These are phyloP conservation scores for Cydia splendana DNA, from an alignment of 1,140 invertebrate genomes.

Conservation along the genomic window DNA sequence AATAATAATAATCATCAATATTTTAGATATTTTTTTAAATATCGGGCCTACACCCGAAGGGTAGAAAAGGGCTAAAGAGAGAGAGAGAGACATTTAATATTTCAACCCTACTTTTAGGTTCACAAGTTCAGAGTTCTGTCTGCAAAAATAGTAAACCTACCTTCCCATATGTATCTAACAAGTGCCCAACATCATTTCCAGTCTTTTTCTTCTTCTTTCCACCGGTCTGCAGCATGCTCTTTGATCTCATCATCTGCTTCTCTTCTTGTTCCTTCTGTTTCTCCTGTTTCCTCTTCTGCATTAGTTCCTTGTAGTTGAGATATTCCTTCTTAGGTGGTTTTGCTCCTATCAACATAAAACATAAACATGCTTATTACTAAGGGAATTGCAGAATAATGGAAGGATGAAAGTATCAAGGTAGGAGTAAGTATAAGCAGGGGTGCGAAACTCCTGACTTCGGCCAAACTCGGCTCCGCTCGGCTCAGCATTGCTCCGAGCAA, in stretches of 20 bases:
- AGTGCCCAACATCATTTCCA: constrained; percentile 73
- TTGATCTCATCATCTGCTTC: constrained; percentile 64
- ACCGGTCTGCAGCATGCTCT: constrained; percentile 53
- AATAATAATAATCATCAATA: too few relatives aligned
- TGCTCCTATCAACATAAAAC: constrained; percentile 74
- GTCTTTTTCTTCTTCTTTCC: constrained; percentile 66
- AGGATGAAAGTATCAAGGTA: too few relatives aligned
- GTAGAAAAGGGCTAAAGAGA: too few relatives aligned
- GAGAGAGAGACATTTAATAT: too few relatives aligned
- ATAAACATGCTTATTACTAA: too few relatives aligned
- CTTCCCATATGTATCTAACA: constrained; percentile 70
- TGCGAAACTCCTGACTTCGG: too few relatives aligned
- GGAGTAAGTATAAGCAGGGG: too few relatives aligned
- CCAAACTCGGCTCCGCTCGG: too few relatives aligned
- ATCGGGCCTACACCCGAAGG: too few relatives aligned
- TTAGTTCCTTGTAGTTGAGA: constrained; percentile 81
- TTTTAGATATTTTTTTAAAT: too few relatives aligned
- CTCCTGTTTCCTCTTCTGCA: constrained; percentile 70
- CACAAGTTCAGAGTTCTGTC: constrained; percentile 12
- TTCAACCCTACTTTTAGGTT: not conserved
- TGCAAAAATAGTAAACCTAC: constrained; percentile 42
- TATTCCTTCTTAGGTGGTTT: constrained; percentile 81
- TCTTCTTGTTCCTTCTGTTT: constrained; percentile 62
- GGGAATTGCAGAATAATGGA: too few relatives aligned
- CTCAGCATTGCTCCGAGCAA: too few relatives aligned